A percentile compares a stretch with the other conserved stretches of the same genome.
Conservation (phyloP, 2,888 invertebrate species). For the Leptinotarsa tumamoca region DNA sequence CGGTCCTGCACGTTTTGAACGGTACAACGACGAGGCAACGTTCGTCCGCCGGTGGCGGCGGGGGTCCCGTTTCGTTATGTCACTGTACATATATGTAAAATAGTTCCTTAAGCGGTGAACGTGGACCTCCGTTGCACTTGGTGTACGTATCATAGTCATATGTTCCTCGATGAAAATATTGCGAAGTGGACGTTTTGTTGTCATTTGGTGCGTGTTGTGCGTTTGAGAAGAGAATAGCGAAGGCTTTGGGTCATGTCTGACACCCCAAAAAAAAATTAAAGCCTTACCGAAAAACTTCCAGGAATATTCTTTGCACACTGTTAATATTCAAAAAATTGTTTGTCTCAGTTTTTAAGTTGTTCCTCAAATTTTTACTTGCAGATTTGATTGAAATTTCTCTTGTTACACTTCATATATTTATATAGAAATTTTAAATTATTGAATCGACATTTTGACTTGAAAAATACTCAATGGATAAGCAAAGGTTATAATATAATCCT, state of each 20-base stretch:
- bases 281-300: not conserved
- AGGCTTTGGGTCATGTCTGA: not conserved
- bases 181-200: constrained; percentile 28
- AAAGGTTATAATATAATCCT: no score
- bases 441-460: no score
- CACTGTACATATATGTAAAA: constrained; percentile 23
- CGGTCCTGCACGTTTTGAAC: constrained; percentile 18
- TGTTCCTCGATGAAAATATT: constrained; percentile 33
- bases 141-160: constrained; percentile 29
- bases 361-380: no score
- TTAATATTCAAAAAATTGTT: no score
- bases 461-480: no score
- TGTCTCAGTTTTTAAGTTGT: no score
- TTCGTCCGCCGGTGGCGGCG: not conserved
- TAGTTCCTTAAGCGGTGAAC: constrained; percentile 26
- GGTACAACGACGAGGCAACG: constrained; percentile 3
- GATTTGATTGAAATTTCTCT: no score
- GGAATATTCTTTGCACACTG: no score
- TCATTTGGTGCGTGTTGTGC: constrained; percentile 22
- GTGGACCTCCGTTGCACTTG: constrained; percentile 17
- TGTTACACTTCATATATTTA: no score
- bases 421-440: no score
- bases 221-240: constrained; percentile 19
- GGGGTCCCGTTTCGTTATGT: constrained; percentile 10
- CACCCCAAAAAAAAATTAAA: no score